Percentiles rank a stretch among this genome's conserved stretches.
Conservation (phyloP, 23 tunicate species). For the Styela clava region DNA sequence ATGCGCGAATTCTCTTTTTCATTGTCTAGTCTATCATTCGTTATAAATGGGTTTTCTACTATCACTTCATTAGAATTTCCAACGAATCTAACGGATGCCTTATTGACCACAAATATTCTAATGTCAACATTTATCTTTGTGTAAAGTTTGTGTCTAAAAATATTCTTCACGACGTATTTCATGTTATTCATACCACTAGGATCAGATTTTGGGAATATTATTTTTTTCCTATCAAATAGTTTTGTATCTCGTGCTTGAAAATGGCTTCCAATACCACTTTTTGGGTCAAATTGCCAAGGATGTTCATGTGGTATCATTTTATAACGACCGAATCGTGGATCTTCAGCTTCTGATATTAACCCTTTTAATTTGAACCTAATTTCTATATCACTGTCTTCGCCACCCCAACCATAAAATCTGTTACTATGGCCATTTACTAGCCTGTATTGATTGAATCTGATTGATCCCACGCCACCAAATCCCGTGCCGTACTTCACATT, state of each 20-base stretch:
- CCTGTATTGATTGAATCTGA: slow-evolving; percentile 42
- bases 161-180: slow-evolving; percentile 5
- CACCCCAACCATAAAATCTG: slow-evolving; percentile 98
- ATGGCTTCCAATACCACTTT: slow-evolving; percentile 73
- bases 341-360: slow-evolving; percentile 20
- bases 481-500: slow-evolving; percentile 77
- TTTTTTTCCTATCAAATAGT: background rate
- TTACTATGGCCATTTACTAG: slow-evolving; percentile 88
- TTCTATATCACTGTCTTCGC: slow-evolving; percentile 97
- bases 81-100: background rate
- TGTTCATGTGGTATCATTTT: slow-evolving; percentile 94
- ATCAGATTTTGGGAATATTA: background rate
- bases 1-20: background rate
- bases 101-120: background rate
- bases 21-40: background rate
- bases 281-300: slow-evolving; percentile 92
- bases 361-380: slow-evolving; percentile 37
- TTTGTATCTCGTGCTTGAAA: too few relatives aligned
- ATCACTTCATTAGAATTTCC: background rate
- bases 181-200: slow-evolving; percentile 5
- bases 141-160: slow-evolving; percentile 4
- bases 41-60: slow-evolving; percentile 23
- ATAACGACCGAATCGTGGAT: slow-evolving; percentile 62
- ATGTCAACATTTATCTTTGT: slow-evolving; percentile 1
- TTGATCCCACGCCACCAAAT: slow-evolving; percentile 93